Percentiles rank a stretch among this genome's conserved stretches.
Conservation (phyloP, 2,113 vertebrate species). For the Proteles cristata region DNA sequence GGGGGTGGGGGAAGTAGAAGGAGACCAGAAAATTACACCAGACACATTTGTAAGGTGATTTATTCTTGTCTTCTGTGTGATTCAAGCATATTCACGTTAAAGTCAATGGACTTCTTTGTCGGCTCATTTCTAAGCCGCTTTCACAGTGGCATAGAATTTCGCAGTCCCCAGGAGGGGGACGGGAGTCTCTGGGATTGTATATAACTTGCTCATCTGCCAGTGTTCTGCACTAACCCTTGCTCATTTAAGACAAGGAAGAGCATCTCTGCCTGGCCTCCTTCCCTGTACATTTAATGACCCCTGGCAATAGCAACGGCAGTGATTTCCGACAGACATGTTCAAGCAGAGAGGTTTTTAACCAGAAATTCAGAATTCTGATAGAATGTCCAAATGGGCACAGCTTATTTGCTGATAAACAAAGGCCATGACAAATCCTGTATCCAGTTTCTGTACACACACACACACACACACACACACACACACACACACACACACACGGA, state of each 20-base stretch:
- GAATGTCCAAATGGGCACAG: conserved; percentile 10
- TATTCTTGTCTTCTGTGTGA: conserved; percentile 83
- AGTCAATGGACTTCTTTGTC: conserved; percentile 83
- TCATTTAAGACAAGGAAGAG: conserved; percentile 70
- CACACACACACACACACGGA: neutral
- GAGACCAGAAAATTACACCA: conserved; percentile 84
- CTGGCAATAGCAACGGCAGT: conserved; percentile 63
- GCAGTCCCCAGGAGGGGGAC: conserved; percentile 76
- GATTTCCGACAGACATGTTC: conserved; percentile 60
- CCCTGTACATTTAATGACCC: conserved; percentile 82
- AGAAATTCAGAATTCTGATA: conserved; percentile 61
- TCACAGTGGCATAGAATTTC: conserved; percentile 80
- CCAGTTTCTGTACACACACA: neutral
- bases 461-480: too few species aligned
- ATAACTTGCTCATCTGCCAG: conserved; percentile 72
- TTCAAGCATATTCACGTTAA: conserved; percentile 82
- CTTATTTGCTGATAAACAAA: conserved; percentile 66
- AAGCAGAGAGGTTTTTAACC: conserved; percentile 65
- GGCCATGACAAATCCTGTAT: neutral
- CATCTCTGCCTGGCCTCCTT: conserved; percentile 73
- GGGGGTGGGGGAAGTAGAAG: conserved; percentile 67
- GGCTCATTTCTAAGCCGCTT: conserved; percentile 70
- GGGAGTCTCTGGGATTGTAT: conserved; percentile 65
- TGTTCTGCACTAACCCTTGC: conserved; percentile 59
- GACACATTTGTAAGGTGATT: conserved; percentile 82